Base-by-base conservation (phyloP, 2,797 vertebrate species). In the Sebastes diploproa region DNA sequence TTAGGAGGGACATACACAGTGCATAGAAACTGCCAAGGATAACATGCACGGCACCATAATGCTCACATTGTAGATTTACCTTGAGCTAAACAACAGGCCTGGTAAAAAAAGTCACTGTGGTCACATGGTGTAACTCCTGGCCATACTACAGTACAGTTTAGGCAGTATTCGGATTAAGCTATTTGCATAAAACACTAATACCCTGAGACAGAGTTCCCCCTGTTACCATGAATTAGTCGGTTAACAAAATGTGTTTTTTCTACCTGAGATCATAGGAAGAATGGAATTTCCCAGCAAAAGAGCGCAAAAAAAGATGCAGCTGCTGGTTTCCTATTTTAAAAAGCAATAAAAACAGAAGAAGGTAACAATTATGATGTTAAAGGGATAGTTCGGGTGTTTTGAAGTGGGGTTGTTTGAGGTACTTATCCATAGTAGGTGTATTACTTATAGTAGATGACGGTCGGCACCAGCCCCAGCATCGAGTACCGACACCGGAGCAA, bases 101-200 rank as follows among this genome's bases (percentile, higher is more conserved):
- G 22, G 13, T 34, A 50, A 50, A 11, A 11, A 80, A 59, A 72
- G 66, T 66, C 50, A 25, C 11, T 14, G 6, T 70, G n/a, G 22
- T 74, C 38, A 22, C 42, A 56, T 63, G 36, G 22, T 60, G 32
- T 25, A 62, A 66, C 22, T 8, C 18, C 27, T 68, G 38, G 38
- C 20, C 14, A 42, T 55, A n/a, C 4, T 18, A 63, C 2, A 42
- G 38, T 16, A 42, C 69, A 64, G 22, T n/a, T 67, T 58, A 54
- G 22, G 50, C 60, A 32, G 18, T 77, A 13, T 80, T 73, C 2
- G 20, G 70, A 72, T 69, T 36, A 61, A 23, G 14, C 6, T 64
- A 81, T 81, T 79, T 83, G 46, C 54, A 63, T 78, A 55, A 71
- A 84, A 59, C 66, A 72, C 12, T 50, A 78, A 75, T 22, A 77